A percentile compares a stretch with the other conserved stretches of the same genome.
These are phyloP conservation scores for Poecilia wingei DNA, from an alignment of 2,797 vertebrate species.

Conservation along the genomic window DNA sequence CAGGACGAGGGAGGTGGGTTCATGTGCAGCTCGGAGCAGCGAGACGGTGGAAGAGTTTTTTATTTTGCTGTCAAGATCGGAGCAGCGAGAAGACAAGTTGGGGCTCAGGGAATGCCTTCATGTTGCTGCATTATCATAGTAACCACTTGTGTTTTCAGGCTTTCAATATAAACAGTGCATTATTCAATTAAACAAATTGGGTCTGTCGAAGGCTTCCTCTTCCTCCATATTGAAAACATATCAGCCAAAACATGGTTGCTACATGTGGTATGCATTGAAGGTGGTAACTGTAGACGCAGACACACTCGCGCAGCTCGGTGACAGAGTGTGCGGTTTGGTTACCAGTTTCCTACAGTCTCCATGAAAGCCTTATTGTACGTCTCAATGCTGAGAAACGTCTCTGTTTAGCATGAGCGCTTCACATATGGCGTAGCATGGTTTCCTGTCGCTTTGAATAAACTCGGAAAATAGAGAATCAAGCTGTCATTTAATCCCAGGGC, in stretches of 20 bases:
- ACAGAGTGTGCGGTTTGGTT: constrained; percentile 70
- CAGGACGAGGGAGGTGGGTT: constrained; percentile 40
- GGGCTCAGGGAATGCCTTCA: constrained; percentile 23
- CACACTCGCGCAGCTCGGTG: constrained; percentile 42
- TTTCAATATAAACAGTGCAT: constrained; percentile 46
- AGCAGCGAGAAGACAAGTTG: constrained; percentile 48
- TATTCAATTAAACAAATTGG: constrained; percentile 42
- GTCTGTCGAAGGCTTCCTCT: constrained; percentile 25
- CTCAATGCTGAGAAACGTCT: constrained; percentile 68
- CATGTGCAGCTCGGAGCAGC: constrained; percentile 26
- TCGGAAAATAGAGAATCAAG: constrained; percentile 32
- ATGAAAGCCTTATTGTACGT: constrained; percentile 76
- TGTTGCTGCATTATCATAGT: constrained; percentile 34
- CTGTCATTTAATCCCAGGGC: constrained; percentile 44
- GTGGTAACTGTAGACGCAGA: constrained; percentile 58
- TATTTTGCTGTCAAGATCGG: constrained; percentile 52
- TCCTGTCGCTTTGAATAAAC: constrained; percentile 60
- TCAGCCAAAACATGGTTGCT: constrained; percentile 50
- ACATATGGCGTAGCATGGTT: constrained; percentile 41
- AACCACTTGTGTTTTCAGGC: constrained; percentile 57
- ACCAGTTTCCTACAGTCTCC: constrained; percentile 63
- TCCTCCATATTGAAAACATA: constrained; percentile 66
- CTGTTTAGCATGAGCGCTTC: constrained; percentile 58
- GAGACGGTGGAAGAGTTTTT: constrained; percentile 46
- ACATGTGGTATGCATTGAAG: constrained; percentile 76